A percentile compares a stretch with the other conserved stretches of the same genome.
Conservation (phyloP, 2,797 vertebrate genomes). For the Anas bahamensis region DNA sequence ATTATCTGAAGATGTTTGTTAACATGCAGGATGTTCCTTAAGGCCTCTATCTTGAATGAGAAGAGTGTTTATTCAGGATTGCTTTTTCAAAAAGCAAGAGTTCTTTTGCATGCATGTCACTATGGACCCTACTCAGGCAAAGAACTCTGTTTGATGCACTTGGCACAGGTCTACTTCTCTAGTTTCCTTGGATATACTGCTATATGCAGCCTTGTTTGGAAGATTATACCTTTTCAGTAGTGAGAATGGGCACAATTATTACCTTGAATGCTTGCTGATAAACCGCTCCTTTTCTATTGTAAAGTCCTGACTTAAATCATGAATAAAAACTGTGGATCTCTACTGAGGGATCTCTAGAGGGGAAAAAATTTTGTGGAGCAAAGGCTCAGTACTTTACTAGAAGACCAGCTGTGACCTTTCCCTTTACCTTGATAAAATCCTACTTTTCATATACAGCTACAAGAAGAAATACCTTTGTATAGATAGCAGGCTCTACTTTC, state of each 20-base stretch:
- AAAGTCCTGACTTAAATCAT: background rate
- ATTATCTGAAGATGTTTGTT: slow-evolving; percentile 83
- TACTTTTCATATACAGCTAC: background rate
- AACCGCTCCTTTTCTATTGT: background rate
- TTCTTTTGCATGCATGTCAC: slow-evolving; percentile 74
- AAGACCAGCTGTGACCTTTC: background rate
- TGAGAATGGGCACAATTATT: background rate
- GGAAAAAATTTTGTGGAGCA: background rate
- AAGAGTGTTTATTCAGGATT: slow-evolving; percentile 77
- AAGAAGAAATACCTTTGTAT: background rate
- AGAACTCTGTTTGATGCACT: slow-evolving; percentile 32
- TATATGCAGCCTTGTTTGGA: background rate
- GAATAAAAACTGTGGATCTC: background rate
- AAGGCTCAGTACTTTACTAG: background rate
- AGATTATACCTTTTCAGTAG: background rate
- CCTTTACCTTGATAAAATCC: background rate
- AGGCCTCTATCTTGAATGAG: slow-evolving; percentile 76
- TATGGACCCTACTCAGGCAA: slow-evolving; percentile 31
- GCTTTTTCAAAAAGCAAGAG: slow-evolving; percentile 67
- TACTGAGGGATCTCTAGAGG: background rate
- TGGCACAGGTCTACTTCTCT: slow-evolving; percentile 4
- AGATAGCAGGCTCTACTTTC: background rate
- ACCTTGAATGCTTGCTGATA: background rate
- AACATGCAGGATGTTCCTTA: slow-evolving; percentile 80
- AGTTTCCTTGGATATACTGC: slow-evolving; percentile 11